A percentile compares a stretch with the other conserved stretches of the same genome.
Evolutionary conservation across 2,113 vertebrate genomes (phyloP).

Genomic region (Orthonyx spaldingii): DNA sequence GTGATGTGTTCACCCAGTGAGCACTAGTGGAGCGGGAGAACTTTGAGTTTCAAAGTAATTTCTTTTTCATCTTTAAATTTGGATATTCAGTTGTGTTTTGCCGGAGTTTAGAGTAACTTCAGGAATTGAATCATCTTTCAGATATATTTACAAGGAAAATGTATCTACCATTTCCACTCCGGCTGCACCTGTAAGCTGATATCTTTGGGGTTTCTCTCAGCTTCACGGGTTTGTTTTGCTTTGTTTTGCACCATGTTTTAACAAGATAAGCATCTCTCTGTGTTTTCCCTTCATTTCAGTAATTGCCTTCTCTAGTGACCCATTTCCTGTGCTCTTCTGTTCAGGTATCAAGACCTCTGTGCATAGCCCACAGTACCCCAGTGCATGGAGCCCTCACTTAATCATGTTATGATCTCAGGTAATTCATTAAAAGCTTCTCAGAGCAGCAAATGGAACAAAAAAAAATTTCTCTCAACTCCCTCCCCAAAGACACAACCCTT

Average conservation of each 20-base stretch:
- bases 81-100: background rate
- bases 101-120: background rate
- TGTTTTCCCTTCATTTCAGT: constrained; percentile 27
- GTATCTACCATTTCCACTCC: background rate
- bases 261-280: constrained; percentile 15
- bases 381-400: background rate
- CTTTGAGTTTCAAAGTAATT: background rate
- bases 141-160: background rate
- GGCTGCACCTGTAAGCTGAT: constrained; percentile 22
- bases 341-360: background rate
- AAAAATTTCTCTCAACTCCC: background rate
- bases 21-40: background rate
- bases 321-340: constrained; percentile 3
- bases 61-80: background rate
- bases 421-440: background rate
- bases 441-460: background rate
- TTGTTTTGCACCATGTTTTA: constrained; percentile 23
- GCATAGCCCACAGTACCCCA: background rate
- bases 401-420: background rate
- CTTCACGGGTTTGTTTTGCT: background rate
- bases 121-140: background rate
- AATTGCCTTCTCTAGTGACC: constrained; percentile 20
- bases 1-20: background rate
- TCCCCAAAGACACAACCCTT: background rate
- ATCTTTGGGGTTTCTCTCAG: background rate